Evolutionary conservation across 1,140 invertebrate genomes (phyloP).

Genomic region (Vollenhovia emeryi): DNA sequence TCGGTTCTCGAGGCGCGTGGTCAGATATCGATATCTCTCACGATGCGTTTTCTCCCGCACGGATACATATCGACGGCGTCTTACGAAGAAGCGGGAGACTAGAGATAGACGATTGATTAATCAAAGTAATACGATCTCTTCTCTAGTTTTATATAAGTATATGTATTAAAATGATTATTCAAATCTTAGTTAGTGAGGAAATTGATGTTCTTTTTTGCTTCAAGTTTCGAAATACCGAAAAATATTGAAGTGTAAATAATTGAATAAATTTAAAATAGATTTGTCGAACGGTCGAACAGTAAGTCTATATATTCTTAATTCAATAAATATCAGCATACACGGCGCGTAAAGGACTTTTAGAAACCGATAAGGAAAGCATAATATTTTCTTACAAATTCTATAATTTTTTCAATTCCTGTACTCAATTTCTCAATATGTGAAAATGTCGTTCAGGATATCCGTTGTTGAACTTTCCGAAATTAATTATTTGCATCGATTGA

Average conservation of each 20-base stretch:
- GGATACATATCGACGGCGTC: slow-evolving; percentile 6
- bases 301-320: background rate
- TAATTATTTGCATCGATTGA: slow-evolving; percentile 53
- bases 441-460: background rate
- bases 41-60: slow-evolving; percentile 44
- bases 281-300: too few species aligned
- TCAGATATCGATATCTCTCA: slow-evolving; percentile 63
- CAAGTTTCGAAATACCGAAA: background rate
- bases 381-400: background rate
- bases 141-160: background rate
- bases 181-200: slow-evolving; percentile 8
- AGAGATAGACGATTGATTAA: slow-evolving; percentile 31
- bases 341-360: background rate
- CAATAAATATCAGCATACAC: background rate
- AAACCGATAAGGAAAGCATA: background rate
- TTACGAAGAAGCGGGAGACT: slow-evolving; percentile 14
- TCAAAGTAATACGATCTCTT: background rate
- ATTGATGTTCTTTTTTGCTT: background rate
- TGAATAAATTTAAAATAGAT: too few species aligned
- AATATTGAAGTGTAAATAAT: background rate
- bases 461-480: slow-evolving; percentile 1
- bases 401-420: background rate
- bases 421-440: background rate
- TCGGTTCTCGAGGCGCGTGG: slow-evolving; percentile 60
- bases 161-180: background rate